Evolutionary conservation across 30 jellyfish, hydroid and myxozoan genomes (phyloP), one percentile per base, ranked within the genome.

Genomic region (Mastigias papua): DNA sequence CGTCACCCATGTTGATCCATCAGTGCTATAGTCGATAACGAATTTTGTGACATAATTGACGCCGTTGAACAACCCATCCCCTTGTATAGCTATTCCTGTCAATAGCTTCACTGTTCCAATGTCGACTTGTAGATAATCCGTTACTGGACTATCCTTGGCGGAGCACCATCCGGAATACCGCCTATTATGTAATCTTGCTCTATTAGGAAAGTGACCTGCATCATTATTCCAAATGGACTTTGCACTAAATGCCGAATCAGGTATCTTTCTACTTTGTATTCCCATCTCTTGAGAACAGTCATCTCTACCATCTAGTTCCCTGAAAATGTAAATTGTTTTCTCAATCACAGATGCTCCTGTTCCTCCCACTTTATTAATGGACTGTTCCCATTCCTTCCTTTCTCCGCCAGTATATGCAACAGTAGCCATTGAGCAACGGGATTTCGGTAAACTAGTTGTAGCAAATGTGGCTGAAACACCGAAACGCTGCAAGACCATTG

Each of bases 401-500:
- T 33, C 28, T 23, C 29, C 26, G 1, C 78, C 89, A 1, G 89
- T 54, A 60, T 34, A 61, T 51, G 76, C 46, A 34, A 78, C 32
- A 13, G 79, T 37, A 34, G 89, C 89, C 30, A 78, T 20, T 30
- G 79, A 78, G 2, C 5, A 22, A 13, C 67, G 63, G 8, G 19
- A 13, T 17, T 27, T 0, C 35, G 68, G 48, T 11, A 72, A 2
- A 61, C 34, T 49, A 20, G 34, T 19, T 32, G 88, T 85, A 1
- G 93, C 93, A 58, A 85, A 58, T 35, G 88, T 16, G 23, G 88
- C 81, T 6, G 88, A 73, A 2, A 85, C 94, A 29, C 94, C 94
- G 31, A 26, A 63, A 50, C 48, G 51, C 51, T 85, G 88, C 22
- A 85, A 32, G 5, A 83, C 82, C 73, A 26, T 21, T 5, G 76